Base-by-base conservation (phyloP, 2,113 vertebrate species). In the Suncus etruscus region DNA sequence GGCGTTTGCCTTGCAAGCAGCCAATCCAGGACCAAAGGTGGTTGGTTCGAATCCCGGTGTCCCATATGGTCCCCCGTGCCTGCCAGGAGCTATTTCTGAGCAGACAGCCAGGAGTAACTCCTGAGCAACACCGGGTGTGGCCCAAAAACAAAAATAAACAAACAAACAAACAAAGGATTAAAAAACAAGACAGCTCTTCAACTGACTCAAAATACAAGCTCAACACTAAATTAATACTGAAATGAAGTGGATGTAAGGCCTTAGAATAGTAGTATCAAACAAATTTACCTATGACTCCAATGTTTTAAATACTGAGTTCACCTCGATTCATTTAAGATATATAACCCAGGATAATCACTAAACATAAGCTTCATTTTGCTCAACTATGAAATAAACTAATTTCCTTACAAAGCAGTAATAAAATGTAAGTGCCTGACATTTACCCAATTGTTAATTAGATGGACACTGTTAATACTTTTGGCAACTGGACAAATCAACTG, bases 331-430 rank as follows among this genome's bases (percentile, higher is more conserved):
- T 83, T 63, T 39, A 39, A 90, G 48, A 24, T 54, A 83, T 11
- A 8, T 54, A 87, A 87, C 27, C 4, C 24, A 29, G 11, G 2
- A 11, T 14, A 87, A 83, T 9, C 77, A 51, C 16, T 73, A 83
- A 80, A 79, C 2, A n/a, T 89, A 74, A 78, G 54, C 10, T 5
- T 80, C 29, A 83, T 16, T 92, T 68, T 86, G 68, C 27, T 92
- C 68, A 91, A 89, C 45, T 79, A 12, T 89, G 88, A 93, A 88
- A 90, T 63, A 20, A 24, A 24, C 32, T 7, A 79, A 32, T 29
- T 47, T 82, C 45, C 39, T 48, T 58, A 29, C 6, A 88, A 47
- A 32, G 3, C 39, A 66, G 5, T 2, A 78, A 39, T 39, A 39
- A 39, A 87, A 24, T 58, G 89, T 1, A 1, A 76, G 61, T 29